phyloP scores from a whole-genome alignment of 2,888 invertebrate species.

The Blera fallax region DNA sequence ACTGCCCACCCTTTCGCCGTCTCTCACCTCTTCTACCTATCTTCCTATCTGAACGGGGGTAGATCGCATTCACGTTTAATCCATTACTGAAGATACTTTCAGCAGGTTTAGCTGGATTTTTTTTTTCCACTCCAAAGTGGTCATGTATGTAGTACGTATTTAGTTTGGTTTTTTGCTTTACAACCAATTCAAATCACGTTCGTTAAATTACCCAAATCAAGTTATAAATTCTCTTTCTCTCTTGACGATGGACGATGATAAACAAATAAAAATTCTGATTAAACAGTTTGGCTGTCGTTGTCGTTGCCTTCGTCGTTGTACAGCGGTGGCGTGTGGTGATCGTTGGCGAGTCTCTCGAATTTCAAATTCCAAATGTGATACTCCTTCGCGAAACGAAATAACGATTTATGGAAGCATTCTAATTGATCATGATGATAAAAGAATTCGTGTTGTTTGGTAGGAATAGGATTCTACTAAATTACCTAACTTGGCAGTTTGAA shows the following conservation, averaged over 20 bases:
- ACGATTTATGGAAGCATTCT: background rate
- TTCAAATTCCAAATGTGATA: slow-evolving; percentile 20
- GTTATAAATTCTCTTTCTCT: slow-evolving; percentile 23
- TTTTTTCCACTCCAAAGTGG: background rate
- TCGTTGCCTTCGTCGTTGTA: no score
- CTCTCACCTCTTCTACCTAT: background rate
- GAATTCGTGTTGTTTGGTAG: background rate
- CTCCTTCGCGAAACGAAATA: slow-evolving; percentile 7
- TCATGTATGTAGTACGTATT: background rate
- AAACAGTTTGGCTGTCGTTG: background rate
- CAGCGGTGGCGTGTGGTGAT: background rate
- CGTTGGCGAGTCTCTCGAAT: background rate
- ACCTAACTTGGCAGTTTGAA: background rate
- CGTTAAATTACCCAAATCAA: slow-evolving; percentile 44
- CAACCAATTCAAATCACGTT: slow-evolving; percentile 48
- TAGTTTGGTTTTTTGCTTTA: background rate
- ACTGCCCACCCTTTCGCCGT: background rate
- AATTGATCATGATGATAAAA: background rate
- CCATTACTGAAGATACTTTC: slow-evolving; percentile 15
- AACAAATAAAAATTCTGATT: slow-evolving; percentile 30
- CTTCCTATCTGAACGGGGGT: no score
- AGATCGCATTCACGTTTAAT: slow-evolving; percentile 30
- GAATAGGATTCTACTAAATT: background rate
- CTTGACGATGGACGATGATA: background rate
- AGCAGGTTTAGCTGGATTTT: slow-evolving; percentile 10